phyloP scores from a whole-genome alignment of 2,797 vertebrate species.

The Malacoraja senta region DNA sequence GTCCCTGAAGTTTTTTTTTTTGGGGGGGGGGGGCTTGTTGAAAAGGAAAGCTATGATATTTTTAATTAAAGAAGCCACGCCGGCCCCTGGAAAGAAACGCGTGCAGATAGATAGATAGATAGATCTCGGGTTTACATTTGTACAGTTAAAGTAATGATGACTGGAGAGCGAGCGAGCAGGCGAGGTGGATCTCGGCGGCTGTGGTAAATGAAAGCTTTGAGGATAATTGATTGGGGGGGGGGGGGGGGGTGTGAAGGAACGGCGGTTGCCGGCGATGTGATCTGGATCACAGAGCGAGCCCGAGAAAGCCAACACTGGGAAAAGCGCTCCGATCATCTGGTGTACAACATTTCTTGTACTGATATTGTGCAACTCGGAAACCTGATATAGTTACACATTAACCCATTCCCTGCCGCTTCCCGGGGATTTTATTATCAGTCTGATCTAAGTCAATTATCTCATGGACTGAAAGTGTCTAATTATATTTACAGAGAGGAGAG shows the following conservation, averaged over 20 bases:
- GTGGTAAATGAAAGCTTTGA: neutral
- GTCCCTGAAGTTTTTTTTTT: constrained; percentile 1
- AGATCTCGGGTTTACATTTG: too few species aligned
- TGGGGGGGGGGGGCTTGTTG: neutral
- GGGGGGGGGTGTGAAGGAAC: neutral
- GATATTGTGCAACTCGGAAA: constrained; percentile 17
- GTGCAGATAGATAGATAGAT: too few species aligned
- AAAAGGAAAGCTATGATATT: neutral
- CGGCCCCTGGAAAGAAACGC: neutral
- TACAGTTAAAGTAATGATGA: neutral
- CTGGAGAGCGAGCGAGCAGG: neutral
- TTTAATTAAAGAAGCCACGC: neutral
- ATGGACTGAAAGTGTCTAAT: neutral
- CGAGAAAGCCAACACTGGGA: neutral
- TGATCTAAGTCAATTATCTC: neutral
- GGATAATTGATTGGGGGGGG: neutral
- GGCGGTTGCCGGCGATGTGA: constrained; percentile 10
- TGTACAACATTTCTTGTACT: neutral
- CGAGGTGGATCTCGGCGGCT: neutral
- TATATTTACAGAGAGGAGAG: neutral
- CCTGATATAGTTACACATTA: constrained; percentile 31
- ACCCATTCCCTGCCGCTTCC: neutral
- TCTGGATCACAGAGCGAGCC: neutral
- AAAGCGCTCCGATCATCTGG: neutral
- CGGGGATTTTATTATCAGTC: neutral